Percentiles rank a stretch among this genome's conserved stretches.
Conservation (phyloP, 1,140 invertebrate species). For the Apis cerana region DNA sequence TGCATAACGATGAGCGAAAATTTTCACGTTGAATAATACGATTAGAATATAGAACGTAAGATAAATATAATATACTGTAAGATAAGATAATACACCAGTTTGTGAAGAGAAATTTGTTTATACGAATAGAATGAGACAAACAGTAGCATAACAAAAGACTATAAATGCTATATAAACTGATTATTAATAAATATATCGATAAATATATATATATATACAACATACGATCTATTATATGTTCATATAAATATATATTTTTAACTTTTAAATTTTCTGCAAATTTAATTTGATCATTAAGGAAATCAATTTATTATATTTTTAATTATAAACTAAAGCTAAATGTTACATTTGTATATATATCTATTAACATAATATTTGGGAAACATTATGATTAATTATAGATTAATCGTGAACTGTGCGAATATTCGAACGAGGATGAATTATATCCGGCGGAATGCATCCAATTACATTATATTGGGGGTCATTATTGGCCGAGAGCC, state of each 20-base stretch:
- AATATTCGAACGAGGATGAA: constrained; percentile 17
- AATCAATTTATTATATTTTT: not conserved
- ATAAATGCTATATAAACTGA: not conserved
- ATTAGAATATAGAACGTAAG: not conserved
- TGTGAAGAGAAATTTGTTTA: not conserved
- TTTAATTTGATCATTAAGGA: not conserved
- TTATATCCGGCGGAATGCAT: constrained; percentile 27
- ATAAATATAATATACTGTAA: not conserved
- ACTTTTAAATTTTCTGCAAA: not conserved
- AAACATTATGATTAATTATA: not conserved
- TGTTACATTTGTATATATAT: not conserved
- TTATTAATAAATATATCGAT: too few species aligned
- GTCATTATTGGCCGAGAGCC: constrained; percentile 12
- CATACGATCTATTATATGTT: too few species aligned
- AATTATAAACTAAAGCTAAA: not conserved
- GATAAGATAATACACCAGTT: too few species aligned
- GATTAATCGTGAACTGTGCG: constrained; percentile 12
- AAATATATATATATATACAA: too few species aligned
- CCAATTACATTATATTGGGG: constrained; percentile 30
- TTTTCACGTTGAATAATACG: not conserved
- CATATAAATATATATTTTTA: not conserved
- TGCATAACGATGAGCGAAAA: not conserved
- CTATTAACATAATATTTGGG: not conserved
- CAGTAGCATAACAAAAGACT: not conserved
- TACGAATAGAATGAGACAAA: not conserved